Evolutionary conservation across 1,140 invertebrate species (phyloP), one percentile per base, ranked within the genome.

Genomic region (Brachionus rubens): DNA sequence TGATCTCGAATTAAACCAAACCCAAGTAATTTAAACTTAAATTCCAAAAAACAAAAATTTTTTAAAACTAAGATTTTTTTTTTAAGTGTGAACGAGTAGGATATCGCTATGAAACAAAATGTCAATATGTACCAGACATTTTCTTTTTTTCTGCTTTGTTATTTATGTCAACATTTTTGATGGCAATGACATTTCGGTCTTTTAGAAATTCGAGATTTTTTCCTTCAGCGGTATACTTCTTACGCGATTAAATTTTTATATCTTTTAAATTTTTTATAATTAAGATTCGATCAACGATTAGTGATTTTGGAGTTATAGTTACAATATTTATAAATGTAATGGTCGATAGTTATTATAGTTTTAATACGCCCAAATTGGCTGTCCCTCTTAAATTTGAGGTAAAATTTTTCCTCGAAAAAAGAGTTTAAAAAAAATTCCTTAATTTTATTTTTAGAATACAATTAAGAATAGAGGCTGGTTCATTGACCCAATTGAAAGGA

Each of bases 231-330:
- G 89, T 97, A 3, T 89, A 94, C 54, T 89, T 91, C 84, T 88
- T 95, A 52, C 89, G 98, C 41, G 96, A 93, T 10, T 3, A 9
- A 9, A 28, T 54, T 24, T 0, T 0, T 56, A 28, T 3, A 33
- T n/a, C 5, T 3, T 12, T 56, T 28, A 26, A 28, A 56, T n/a
- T 5, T 36, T 36, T 5, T 33, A 36, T 36, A 5, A 54, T 10
- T 41, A 6, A 59, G 54, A 36, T 59, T 33, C 54, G 59, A 24
- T 43, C 59, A 65, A 65, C 41, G 43, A 65, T 65, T 16, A 65
- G 59, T 83, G 96, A 99, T 84, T 99, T 99, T 85, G 92, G 94
- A 33, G 95, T 99, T 0, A 91, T 98, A 68, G 96, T 98, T 81
- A 92, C 95, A 6, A 98, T 99, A 80, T 86, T 93, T 46, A 87